Percentiles rank a stretch among this genome's conserved stretches.
phyloP scores from a whole-genome alignment of 2,113 vertebrate species.

The Marmota monax region DNA sequence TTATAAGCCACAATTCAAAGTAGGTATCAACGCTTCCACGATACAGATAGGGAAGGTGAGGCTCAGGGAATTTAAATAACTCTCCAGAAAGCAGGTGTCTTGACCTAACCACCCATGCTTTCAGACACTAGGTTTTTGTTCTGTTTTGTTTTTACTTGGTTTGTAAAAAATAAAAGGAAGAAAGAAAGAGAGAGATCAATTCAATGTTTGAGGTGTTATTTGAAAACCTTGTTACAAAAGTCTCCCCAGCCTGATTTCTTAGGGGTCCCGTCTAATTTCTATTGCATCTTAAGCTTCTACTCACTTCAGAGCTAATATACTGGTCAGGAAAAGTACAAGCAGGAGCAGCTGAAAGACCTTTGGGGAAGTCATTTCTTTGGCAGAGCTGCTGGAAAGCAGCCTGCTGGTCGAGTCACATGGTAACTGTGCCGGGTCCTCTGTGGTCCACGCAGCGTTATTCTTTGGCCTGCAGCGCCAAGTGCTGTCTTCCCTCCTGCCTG shows the following conservation, averaged over 20 bases:
- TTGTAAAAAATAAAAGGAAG: neutral
- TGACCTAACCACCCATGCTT: neutral
- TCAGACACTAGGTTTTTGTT: neutral
- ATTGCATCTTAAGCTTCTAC: neutral
- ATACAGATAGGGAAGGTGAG: neutral
- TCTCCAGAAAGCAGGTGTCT: neutral
- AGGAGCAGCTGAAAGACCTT: neutral
- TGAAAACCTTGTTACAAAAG: neutral
- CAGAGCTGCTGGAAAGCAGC: neutral
- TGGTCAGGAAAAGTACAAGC: neutral
- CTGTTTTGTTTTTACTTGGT: neutral
- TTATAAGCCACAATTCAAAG: neutral
- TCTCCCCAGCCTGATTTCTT: neutral
- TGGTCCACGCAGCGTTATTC: neutral
- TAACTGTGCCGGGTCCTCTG: neutral
- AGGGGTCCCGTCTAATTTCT: neutral
- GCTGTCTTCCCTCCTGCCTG: neutral
- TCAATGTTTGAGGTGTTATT: neutral
- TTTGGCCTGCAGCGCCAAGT: neutral
- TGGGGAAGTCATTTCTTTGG: neutral
- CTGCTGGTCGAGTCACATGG: neutral
- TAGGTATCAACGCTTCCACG: neutral
- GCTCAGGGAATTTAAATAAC: no score
- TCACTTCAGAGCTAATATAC: neutral
- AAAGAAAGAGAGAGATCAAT: neutral